Percentiles rank a stretch among this genome's conserved stretches.
Evolutionary conservation across 2,888 invertebrate genomes (phyloP).

Genomic region (Anarsia innoxiella): DNA sequence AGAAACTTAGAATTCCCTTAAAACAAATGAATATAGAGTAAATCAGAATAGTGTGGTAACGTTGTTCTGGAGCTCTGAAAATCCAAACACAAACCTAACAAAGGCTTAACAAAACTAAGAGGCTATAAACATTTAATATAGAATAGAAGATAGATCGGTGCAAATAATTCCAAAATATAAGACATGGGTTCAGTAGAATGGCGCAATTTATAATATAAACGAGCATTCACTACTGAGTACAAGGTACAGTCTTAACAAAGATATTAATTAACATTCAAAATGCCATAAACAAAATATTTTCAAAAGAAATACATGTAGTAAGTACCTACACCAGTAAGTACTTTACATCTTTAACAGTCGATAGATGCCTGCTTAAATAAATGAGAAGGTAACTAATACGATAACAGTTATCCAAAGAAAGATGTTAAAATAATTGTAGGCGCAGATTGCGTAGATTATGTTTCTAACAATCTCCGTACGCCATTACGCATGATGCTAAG

Average conservation of each 20-base stretch:
- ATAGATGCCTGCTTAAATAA: too few relatives aligned
- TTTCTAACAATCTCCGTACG: too few relatives aligned
- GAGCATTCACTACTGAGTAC: conserved; percentile 29
- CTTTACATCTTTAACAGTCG: too few relatives aligned
- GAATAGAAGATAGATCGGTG: conserved; percentile 26
- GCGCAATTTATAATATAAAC: conserved; percentile 26
- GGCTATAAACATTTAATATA: conserved; percentile 34
- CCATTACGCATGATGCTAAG: too few relatives aligned
- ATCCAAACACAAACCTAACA: conserved; percentile 44
- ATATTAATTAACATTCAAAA: conserved; percentile 37
- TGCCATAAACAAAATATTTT: conserved; percentile 29
- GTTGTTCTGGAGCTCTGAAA: conserved; percentile 42
- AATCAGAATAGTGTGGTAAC: conserved; percentile 20
- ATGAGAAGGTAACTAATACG: too few relatives aligned
- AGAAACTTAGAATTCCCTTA: not conserved
- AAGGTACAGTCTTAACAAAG: conserved; percentile 49
- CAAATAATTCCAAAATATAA: conserved; percentile 22
- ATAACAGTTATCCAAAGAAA: conserved; percentile 25
- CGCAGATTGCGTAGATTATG: too few relatives aligned
- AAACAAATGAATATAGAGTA: not conserved
- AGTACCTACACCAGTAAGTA: too few relatives aligned
- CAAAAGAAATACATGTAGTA: not conserved
- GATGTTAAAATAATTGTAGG: too few relatives aligned
- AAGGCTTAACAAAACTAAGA: conserved; percentile 40
- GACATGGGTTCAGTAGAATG: conserved; percentile 33